Percentiles rank a stretch among this genome's conserved stretches.
Conservation (phyloP, 1,140 invertebrate genomes). For the Papilio dardanus region DNA sequence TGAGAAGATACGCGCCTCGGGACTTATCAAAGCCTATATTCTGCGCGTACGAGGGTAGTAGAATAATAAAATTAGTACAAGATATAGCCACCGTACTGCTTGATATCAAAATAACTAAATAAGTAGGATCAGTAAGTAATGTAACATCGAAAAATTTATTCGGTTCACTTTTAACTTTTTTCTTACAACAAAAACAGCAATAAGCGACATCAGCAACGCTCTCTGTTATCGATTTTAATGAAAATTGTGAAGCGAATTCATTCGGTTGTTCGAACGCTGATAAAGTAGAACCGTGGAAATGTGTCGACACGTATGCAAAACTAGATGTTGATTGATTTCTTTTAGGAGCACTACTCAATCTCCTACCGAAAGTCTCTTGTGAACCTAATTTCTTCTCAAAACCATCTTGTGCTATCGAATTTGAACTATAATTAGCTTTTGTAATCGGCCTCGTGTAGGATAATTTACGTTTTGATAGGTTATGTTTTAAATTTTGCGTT, state of each 20-base stretch:
- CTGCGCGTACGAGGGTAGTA: constrained; percentile 89
- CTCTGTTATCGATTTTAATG: constrained; percentile 85
- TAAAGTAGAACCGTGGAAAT: constrained; percentile 91
- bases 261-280: constrained; percentile 87
- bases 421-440: constrained; percentile 61
- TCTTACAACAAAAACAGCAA: constrained; percentile 77
- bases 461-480: constrained; percentile 66
- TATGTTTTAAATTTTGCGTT: constrained; percentile 57
- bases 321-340: constrained; percentile 89
- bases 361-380: constrained; percentile 62
- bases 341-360: constrained; percentile 75
- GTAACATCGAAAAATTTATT: constrained; percentile 89
- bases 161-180: constrained; percentile 65
- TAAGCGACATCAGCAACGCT: constrained; percentile 80
- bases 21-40: constrained; percentile 87
- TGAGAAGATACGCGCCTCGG: constrained; percentile 86
- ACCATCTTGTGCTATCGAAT: constrained; percentile 62
- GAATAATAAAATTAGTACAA: constrained; percentile 92
- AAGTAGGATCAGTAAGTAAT: constrained; percentile 89
- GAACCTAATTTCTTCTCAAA: constrained; percentile 57
- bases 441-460: constrained; percentile 63
- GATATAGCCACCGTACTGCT: constrained; percentile 93
- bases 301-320: constrained; percentile 91
- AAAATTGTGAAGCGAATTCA: constrained; percentile 89
- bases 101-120: constrained; percentile 90